phyloP scores from a whole-genome alignment of 2,888 invertebrate genomes.

The Diabrotica balteata region DNA sequence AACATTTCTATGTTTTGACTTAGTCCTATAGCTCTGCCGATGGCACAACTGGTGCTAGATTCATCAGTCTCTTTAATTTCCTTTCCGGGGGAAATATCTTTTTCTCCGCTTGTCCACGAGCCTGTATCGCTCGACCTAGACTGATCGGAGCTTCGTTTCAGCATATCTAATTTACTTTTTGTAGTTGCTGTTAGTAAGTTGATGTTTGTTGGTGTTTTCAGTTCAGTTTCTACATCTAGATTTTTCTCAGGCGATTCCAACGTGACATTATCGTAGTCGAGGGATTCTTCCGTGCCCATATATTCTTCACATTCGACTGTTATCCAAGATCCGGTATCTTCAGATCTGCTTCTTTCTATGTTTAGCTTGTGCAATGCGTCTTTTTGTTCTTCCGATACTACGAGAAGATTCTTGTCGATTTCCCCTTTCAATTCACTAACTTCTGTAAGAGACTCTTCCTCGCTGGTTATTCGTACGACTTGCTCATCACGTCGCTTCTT shows the following conservation, averaged over 20 bases:
- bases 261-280: slow-evolving; percentile 61
- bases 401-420: slow-evolving; percentile 62
- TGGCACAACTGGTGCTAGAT: slow-evolving; percentile 79
- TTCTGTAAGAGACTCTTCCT: slow-evolving; percentile 74
- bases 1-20: slow-evolving; percentile 76
- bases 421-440: slow-evolving; percentile 67
- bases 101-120: slow-evolving; percentile 83
- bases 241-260: slow-evolving; percentile 53
- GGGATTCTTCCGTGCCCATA: slow-evolving; percentile 70
- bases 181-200: slow-evolving; percentile 60
- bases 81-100: slow-evolving; percentile 71
- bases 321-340: slow-evolving; percentile 74
- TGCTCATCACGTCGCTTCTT: slow-evolving; percentile 44
- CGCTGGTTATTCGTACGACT: slow-evolving; percentile 64
- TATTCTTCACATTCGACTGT: slow-evolving; percentile 73
- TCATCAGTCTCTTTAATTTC: slow-evolving; percentile 72
- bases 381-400: slow-evolving; percentile 60
- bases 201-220: slow-evolving; percentile 33
- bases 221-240: slow-evolving; percentile 35
- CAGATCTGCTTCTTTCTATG: slow-evolving; percentile 67
- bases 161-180: slow-evolving; percentile 62
- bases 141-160: slow-evolving; percentile 75
- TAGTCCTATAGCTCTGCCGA: slow-evolving; percentile 79
- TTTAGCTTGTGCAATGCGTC: slow-evolving; percentile 62
- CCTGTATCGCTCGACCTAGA: slow-evolving; percentile 78